Evolutionary conservation across 2,113 vertebrate genomes (phyloP), one percentile per base, ranked within the genome.

Genomic region (Rhynchopsitta pachyrhyncha): DNA sequence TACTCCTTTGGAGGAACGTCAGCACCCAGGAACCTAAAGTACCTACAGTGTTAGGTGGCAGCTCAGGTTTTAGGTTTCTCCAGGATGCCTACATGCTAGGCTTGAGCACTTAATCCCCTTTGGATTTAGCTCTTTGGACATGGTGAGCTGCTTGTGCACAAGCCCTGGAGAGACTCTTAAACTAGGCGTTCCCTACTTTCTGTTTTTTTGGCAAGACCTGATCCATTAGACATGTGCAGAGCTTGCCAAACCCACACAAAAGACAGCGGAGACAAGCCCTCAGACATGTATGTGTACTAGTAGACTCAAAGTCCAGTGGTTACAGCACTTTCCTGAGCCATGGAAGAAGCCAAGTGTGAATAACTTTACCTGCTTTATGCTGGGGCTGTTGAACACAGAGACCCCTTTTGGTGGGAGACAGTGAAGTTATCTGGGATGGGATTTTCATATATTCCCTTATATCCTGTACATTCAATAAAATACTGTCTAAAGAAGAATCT

Each of bases 241-340:
- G 82, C 91, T 79, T 97, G 96, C 94, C 94, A 96, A 95, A 96
- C 33, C 94, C 96, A 95, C 95, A 95, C 91, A 85, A 95, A 95
- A 95, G 95, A 76, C 90, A 62, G 96, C 91, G 88, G 78, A 69
- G 93, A 81, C 13, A 69, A 91, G 91, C 87, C 86, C 84, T 92
- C 91, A 80, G 95, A 90, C 84, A 47, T 89, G 93, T 94, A 92
- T 15, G 92, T 35, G 82, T 42, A 81, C 68, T 14, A 57, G 89
- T 14, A 91, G 84, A 73, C 89, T 37, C 83, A 5, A 8, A 88
- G 55, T 41, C 66, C 33, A 1, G 64, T 8, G 80, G 59, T 73
- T 77, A 5, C 76, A 29, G 92, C 37, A n/a, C 86, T 77, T 70
- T 41, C 79, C 77, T 53, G 76, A 86, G 60, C 86, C 60, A 55